Evolutionary conservation across 2,113 vertebrate genomes (phyloP), one percentile per base, ranked within the genome.

Genomic region (Ranitomeya variabilis): DNA sequence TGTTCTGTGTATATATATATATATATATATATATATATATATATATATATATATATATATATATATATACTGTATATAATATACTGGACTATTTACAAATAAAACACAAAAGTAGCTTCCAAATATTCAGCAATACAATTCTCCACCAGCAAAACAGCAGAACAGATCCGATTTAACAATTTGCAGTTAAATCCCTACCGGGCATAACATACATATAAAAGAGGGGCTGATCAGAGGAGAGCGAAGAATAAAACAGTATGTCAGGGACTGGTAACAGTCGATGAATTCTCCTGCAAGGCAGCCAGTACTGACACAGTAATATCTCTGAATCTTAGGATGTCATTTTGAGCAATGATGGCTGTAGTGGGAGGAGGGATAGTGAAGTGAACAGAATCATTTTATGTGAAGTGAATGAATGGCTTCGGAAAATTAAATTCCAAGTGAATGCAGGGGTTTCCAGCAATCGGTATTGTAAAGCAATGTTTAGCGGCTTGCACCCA

Each of bases 341-440:
- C 86, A 73, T 87, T 82, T 82, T 87, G 86, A 87, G 86, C 78
- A 87, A 87, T 87, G 86, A 82, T 60, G 86, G 79, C 37, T 87
- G 77, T 59, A 82, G 78, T 81, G 79, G 64, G 79, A 87, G 78
- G 79, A 82, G 79, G 66, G 86, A 71, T 74, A 60, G 77, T 16
- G 67, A 87, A 73, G 54, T 60, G 79, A 55, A 31, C 54, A 80
- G 66, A 82, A 82, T 87, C 79, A 62, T 73, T 81, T 87, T 87
- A 87, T 87, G 66, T 80, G 77, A 87, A 81, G 86, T 82, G 67
- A 87, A 73, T 87, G 54, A 82, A 80, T 87, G 86, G 66, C 86
- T 82, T 52, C n/a, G 82, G 86, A 87, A 71, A 71, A 87, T 73
- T 80, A 80, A 81, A 69, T 64, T 87, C 78, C 67, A 37, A 71